Evolutionary conservation across 2,888 invertebrate species (phyloP), one percentile per base, ranked within the genome.

Genomic region (Lomographa bimaculata): DNA sequence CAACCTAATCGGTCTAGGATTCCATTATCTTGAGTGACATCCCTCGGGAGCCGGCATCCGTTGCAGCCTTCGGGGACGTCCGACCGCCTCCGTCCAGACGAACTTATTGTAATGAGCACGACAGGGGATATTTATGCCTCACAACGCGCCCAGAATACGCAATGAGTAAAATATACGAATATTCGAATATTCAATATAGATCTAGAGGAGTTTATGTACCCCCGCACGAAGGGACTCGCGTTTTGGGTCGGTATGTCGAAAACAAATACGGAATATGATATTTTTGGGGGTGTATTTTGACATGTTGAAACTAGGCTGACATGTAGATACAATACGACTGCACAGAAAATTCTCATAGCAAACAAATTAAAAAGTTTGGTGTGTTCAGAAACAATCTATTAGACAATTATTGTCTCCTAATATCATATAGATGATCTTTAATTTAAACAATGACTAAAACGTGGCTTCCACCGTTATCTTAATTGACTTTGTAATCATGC

Each of bases 101-200:
- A 78, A 82, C 74, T 81, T 79, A 83, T 84, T 82, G 82, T 86
- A 86, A 86, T 84, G 84, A 85, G 83, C 58, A 67, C 77, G 85
- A 81, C 82, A 79, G 75, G 79, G 64, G 84, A 86, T 89, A 87
- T 86, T 89, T 89, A 86, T 86, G 87, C 81, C 78, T 49, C 48
- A 52, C 71, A 79, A 82, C 71, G 84, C 83, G 68, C 63, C 71
- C 78, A 64, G 87, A 84, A 87, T 87, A 85, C 70, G 45, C 64
- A 84, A 86, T 83, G 81, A 83, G 71, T 47, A 53, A 52, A 35
- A 32, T 14, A 14, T 14, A 3, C 14, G 43, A 47, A 47, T 51
- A 50, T 47, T 33, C 50, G 45, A 49, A 56, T 47, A 50, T 53
- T 53, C 50, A 53, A 53, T 53, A 53, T 53, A 47, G 25, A 35